These are phyloP conservation scores for Anoplolepis gracilipes DNA, from an alignment of 1,140 invertebrate genomes.

Conservation along the genomic window DNA sequence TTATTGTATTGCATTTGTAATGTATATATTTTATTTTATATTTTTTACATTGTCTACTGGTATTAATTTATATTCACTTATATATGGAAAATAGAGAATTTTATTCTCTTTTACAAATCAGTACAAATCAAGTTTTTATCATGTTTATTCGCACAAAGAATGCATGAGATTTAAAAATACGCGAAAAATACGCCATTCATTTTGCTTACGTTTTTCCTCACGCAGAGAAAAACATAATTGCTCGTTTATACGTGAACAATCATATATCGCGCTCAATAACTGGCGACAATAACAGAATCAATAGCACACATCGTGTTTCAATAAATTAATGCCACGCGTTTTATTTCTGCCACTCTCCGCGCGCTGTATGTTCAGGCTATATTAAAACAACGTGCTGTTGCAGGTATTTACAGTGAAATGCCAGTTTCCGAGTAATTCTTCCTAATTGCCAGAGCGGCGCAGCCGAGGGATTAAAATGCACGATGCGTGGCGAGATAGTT, in stretches of 20 bases:
- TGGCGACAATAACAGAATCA: conserved; percentile 40
- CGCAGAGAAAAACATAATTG: conserved; percentile 28
- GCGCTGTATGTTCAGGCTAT: background rate
- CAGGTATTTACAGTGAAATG: conserved; percentile 46
- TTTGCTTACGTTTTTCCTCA: background rate
- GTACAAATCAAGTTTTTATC: background rate
- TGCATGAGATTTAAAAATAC: background rate
- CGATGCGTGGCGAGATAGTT: conserved; percentile 32
- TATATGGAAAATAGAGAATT: background rate
- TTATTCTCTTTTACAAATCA: background rate
- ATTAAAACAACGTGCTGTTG: conserved; percentile 37
- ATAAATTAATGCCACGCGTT: conserved; percentile 47
- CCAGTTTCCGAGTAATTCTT: conserved; percentile 45
- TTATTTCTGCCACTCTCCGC: conserved; percentile 21
- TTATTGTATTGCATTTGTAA: background rate
- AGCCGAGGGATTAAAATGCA: conserved; percentile 37
- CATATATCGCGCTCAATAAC: conserved; percentile 13
- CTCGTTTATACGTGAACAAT: conserved; percentile 10
- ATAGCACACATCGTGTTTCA: conserved; percentile 27
- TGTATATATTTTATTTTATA: background rate
- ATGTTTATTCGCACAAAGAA: background rate
- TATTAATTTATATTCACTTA: background rate
- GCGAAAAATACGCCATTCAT: conserved; percentile 22
- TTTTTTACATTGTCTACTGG: background rate
- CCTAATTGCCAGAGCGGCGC: conserved; percentile 47